phyloP scores from a whole-genome alignment of 2,888 invertebrate genomes.

The Sicus ferrugineus region DNA sequence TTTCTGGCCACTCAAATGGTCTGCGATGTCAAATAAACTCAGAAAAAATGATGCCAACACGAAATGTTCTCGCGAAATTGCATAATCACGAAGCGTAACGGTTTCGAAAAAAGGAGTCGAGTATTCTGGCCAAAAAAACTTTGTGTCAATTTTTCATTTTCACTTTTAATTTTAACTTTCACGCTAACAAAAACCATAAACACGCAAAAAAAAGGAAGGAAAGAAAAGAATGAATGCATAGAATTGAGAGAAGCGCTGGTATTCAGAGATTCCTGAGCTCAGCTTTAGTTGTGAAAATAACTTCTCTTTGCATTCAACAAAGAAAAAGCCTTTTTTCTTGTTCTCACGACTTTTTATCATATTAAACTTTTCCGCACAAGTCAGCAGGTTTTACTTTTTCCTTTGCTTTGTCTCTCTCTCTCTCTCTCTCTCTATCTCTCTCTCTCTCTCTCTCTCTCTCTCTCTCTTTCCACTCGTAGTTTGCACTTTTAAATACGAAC shows the following conservation, averaged over 20 bases:
- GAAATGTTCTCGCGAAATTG: neutral
- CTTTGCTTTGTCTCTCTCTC: neutral
- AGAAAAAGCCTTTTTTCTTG: neutral
- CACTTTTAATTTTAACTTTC: constrained; percentile 35
- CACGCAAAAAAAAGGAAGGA: constrained; percentile 17
- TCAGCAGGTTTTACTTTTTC: neutral
- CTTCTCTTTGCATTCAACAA: too few relatives aligned
- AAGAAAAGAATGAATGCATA: too few relatives aligned
- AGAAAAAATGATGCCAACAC: constrained; percentile 2
- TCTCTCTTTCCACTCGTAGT: constrained; percentile 7
- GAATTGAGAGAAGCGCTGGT: too few relatives aligned
- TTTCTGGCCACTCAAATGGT: constrained; percentile 5
- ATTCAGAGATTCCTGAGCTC: too few relatives aligned
- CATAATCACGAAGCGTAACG: neutral
- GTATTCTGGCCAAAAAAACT: constrained; percentile 1
- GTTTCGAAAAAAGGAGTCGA: neutral
- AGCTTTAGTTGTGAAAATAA: too few relatives aligned
- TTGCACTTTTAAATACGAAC: constrained; percentile 2
- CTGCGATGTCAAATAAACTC: constrained; percentile 26
- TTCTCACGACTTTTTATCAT: neutral
- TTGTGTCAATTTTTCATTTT: constrained; percentile 35
- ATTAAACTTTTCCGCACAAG: constrained; percentile 4
- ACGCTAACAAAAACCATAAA: constrained; percentile 25
- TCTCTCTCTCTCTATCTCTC: neutral
- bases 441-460: neutral